Base-by-base conservation (phyloP, 2,888 invertebrate species). In the Disparrhopalites patrizii region DNA sequence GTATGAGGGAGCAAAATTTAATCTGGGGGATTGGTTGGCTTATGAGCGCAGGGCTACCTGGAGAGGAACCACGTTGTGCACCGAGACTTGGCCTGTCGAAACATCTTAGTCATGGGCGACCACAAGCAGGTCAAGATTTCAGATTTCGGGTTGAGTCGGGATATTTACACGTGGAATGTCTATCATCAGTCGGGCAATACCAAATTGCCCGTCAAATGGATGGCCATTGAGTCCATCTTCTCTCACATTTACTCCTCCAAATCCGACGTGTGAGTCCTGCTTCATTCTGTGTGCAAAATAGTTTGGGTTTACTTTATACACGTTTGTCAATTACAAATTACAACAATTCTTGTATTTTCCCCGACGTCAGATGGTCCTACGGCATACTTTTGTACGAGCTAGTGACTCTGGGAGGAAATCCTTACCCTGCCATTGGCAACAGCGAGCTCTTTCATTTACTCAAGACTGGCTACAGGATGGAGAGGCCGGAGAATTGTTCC, bases 321-420 rank as follows among this genome's bases (percentile, higher is more conserved):
- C n/a, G n/a, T n/a, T n/a, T n/a, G n/a, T n/a, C n/a, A n/a, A n/a
- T n/a, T n/a, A n/a, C n/a, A n/a, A n/a, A n/a, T n/a, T n/a, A n/a
- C n/a, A n/a, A n/a, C n/a, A n/a, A n/a, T n/a, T n/a, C n/a, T n/a
- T n/a, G n/a, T n/a, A n/a, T n/a, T n/a, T n/a, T n/a, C n/a, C n/a
- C n/a, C n/a, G n/a, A 8, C 40, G 52, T 13, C 78, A 91, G 90
- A 0, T 94, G 93, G 93, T 91, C 92, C 0, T 93, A 88, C 80
- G 93, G 93, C 10, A 86, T 93, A 70, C 82, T 93, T 52, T 80
- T 93, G 60, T 93, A 91, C 87, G 93, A 93, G 81, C 88, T 93
- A 71, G 85, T 88, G 52, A 92, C 92, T 0, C 80, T 93, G 56
- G 93, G 93, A 3, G 87, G 86, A 0, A 85, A 85, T 68, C 93